phyloP scores from a whole-genome alignment of 2,888 invertebrate species.

The Harpalus rufipes region DNA sequence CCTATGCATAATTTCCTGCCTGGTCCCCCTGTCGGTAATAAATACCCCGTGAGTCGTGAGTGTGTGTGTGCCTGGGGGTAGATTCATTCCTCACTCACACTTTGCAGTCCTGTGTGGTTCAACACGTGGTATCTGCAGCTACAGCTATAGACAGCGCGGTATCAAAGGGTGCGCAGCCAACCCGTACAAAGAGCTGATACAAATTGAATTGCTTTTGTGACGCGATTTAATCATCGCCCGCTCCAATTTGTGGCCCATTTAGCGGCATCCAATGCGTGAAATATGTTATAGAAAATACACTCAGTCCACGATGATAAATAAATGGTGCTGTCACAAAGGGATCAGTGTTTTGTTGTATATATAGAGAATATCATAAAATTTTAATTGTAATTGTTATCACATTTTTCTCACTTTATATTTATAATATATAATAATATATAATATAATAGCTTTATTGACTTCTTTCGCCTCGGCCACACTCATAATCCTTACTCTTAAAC shows the following conservation, averaged over 20 bases:
- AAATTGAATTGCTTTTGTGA: constrained; percentile 66
- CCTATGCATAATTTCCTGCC: constrained; percentile 50
- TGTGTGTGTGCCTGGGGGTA: not conserved
- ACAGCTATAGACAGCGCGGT: not conserved
- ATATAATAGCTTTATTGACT: too few species aligned
- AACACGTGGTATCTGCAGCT: constrained; percentile 27
- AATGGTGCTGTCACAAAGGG: not conserved
- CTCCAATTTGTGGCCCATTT: constrained; percentile 64
- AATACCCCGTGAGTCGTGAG: constrained; percentile 46
- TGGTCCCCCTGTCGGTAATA: constrained; percentile 51
- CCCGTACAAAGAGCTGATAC: constrained; percentile 62
- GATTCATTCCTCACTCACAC: too few species aligned
- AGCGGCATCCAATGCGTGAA: constrained; percentile 61
- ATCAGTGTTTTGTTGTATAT: not conserved
- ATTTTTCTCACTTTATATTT: too few species aligned
- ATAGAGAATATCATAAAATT: too few species aligned
- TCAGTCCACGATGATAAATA: not conserved
- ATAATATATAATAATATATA: too few species aligned
- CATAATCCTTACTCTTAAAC: too few species aligned
- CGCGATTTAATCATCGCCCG: constrained; percentile 63
- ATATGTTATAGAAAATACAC: constrained; percentile 54
- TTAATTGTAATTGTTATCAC: too few species aligned
- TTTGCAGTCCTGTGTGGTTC: not conserved
- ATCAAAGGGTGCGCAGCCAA: constrained; percentile 62
- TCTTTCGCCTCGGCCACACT: too few species aligned